Base-by-base conservation (phyloP, 2,797 vertebrate genomes). In the Sebastes umbrosus region DNA sequence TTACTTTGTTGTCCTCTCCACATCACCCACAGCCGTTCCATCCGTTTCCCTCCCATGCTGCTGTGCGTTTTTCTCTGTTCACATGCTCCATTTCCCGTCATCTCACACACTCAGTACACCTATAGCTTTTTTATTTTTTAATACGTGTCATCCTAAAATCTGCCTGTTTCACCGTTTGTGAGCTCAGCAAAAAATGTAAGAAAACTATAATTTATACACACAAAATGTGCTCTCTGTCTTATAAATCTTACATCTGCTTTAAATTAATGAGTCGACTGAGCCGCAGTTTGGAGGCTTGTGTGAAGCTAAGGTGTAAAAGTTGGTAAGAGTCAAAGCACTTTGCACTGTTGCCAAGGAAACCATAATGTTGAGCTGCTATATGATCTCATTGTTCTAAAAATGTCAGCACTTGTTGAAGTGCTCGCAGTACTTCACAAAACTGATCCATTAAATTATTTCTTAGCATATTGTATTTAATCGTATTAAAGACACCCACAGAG, bases 1-100 rank as follows among this genome's bases (percentile, higher is more conserved):
- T 92, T 92, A 87, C 86, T 84, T 83, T 87, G 84, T 87, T 93
- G 85, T 88, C 84, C 70, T 90, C 72, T 62, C 85, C 80, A 66
- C 83, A 81, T 86, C 84, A 85, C 81, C 72, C 83, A 18, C 89
- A 80, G 76, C 77, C 71, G 72, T 70, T 34, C 43, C 32, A 18
- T 79, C n/a, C 16, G 8, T 75, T 86, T 70, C 64, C 72, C 86
- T 87, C 81, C 78, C 86, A 76, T 80, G 59, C 63, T 34, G 73
- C 76, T 73, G 77, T 54, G 65, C 11, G 6, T 75, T 77, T 77
- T 69, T 55, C 59, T 73, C 82, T 54, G 4, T 46, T 54, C 68
- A 80, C 57, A 79, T 64, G 79, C 58, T 70, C 13, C 66, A 20
- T 79, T 80, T 69, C 60, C 46, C 62, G 22, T 24, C 39, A 22